phyloP scores from a whole-genome alignment of 2,888 invertebrate species.

The Drosophila buzzatii region DNA sequence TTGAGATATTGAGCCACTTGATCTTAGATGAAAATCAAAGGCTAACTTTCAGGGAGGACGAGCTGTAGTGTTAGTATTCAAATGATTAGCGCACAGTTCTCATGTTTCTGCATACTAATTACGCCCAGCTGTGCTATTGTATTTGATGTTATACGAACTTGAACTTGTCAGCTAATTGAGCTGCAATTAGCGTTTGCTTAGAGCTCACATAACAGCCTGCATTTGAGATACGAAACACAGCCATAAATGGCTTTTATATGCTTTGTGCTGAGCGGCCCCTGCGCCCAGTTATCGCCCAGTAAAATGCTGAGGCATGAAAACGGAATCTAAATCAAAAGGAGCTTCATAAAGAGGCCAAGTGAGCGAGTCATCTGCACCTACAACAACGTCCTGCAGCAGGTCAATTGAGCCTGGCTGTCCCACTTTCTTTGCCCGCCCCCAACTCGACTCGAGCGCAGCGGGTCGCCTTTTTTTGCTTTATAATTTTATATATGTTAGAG shows the following conservation, averaged over 20 bases:
- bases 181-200: conserved; percentile 16
- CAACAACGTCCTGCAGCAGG: conserved; percentile 16
- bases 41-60: too few relatives aligned
- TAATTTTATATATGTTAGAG: conserved; percentile 9
- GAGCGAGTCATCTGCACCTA: conserved; percentile 39
- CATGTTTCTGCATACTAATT: not conserved
- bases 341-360: conserved; percentile 34
- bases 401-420: conserved; percentile 41
- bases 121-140: not conserved
- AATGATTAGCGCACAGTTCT: not conserved
- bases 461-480: conserved; percentile 24
- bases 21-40: too few relatives aligned
- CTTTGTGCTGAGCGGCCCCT: not conserved
- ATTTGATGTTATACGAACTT: not conserved
- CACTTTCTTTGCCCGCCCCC: conserved; percentile 12
- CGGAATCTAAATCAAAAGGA: conserved; percentile 31
- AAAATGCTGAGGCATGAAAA: conserved; percentile 19
- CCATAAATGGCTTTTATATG: conserved; percentile 16
- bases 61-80: not conserved
- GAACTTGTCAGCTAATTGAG: conserved; percentile 16
- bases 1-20: too few relatives aligned
- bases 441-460: conserved; percentile 39
- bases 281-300: not conserved
- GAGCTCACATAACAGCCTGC: not conserved
- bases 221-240: not conserved